Conservation (phyloP, 2,797 vertebrate genomes). For the Florisuga fusca region DNA sequence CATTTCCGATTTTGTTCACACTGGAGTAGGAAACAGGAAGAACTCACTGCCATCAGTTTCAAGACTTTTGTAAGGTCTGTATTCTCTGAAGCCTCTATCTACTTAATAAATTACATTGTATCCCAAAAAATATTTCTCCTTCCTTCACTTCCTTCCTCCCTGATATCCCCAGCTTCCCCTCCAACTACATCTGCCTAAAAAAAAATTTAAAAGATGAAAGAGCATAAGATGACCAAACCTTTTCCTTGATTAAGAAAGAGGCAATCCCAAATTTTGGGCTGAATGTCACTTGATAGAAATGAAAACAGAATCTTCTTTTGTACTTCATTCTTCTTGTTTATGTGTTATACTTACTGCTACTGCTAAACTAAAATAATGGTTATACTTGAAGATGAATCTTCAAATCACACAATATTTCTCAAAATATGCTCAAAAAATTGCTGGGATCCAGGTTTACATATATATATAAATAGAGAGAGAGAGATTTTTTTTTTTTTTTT, state of each 20-base stretch:
- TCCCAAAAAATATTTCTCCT: background rate
- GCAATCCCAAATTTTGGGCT: background rate
- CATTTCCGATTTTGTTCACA: slow-evolving; percentile 18
- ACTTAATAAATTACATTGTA: background rate
- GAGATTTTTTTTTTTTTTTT: background rate
- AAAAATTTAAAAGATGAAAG: background rate
- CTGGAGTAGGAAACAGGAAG: background rate
- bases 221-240: background rate
- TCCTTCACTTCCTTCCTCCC: background rate
- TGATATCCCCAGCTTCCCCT: background rate
- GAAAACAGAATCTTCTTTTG: background rate
- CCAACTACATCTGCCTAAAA: background rate
- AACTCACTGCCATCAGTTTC: background rate
- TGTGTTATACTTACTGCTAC: background rate
- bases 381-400: background rate
- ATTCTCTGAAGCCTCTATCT: background rate
- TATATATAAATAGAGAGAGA: too few species aligned
- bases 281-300: background rate
- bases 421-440: background rate
- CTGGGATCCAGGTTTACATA: background rate
- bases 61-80: background rate
- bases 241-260: background rate
- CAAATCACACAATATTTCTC: background rate
- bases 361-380: background rate
- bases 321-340: background rate